Evolutionary conservation across 2,888 invertebrate genomes (phyloP).

Genomic region (Caenorhabditis sp.): DNA sequence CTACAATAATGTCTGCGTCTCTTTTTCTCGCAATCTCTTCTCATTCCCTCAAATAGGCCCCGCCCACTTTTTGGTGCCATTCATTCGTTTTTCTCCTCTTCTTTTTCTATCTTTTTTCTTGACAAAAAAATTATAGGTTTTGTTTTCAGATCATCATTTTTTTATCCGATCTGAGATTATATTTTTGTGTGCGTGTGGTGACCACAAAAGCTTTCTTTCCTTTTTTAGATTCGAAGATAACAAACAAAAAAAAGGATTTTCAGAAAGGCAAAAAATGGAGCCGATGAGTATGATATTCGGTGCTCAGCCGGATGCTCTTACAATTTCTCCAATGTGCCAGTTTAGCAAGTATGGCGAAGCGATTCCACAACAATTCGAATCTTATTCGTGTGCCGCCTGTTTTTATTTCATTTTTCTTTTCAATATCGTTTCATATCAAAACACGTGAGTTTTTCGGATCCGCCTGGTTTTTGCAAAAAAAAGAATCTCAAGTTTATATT

Average conservation of each 20-base stretch:
- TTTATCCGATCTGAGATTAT: not conserved
- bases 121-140: not conserved
- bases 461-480: not conserved
- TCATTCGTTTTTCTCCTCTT: constrained; percentile 4
- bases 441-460: constrained; percentile 15
- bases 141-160: not conserved
- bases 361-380: constrained; percentile 40
- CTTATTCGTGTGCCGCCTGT: constrained; percentile 45
- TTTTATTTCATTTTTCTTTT: constrained; percentile 49
- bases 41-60: not conserved
- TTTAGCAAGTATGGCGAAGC: constrained; percentile 40
- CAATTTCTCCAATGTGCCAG: constrained; percentile 25
- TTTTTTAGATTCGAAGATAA: constrained; percentile 3
- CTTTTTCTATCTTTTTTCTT: not conserved
- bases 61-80: constrained; percentile 9
- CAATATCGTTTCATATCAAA: not conserved
- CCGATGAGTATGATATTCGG: not conserved
- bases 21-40: not conserved
- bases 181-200: constrained; percentile 1
- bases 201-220: not conserved
- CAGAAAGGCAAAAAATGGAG: not conserved
- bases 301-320: not conserved
- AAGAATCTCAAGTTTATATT: not conserved
- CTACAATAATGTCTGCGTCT: constrained; percentile 4
- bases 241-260: too few species aligned